phyloP scores from a whole-genome alignment of 2,797 vertebrate genomes.

The Harpagifer antarcticus region DNA sequence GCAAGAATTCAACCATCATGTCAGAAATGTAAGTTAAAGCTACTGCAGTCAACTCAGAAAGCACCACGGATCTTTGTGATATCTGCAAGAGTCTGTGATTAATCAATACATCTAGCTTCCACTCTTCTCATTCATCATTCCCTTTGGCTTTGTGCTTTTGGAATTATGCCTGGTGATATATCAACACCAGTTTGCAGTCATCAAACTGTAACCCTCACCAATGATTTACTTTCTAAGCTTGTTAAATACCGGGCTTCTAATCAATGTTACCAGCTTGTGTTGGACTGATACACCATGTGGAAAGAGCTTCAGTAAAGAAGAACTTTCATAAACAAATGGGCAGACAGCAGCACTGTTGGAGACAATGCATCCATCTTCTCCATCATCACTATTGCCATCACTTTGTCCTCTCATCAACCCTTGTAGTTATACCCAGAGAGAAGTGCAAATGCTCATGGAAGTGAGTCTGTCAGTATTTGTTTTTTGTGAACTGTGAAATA shows the following conservation, averaged over 20 bases:
- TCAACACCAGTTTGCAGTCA: conserved; percentile 63
- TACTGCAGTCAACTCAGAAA: not conserved
- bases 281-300: conserved; percentile 24
- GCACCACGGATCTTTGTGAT: conserved; percentile 19
- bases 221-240: conserved; percentile 62
- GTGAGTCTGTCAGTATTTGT: too few relatives aligned
- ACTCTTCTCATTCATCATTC: conserved; percentile 31
- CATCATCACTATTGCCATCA: too few relatives aligned
- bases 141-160: conserved; percentile 44
- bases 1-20: conserved; percentile 2
- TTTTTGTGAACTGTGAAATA: not conserved
- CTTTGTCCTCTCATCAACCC: too few relatives aligned
- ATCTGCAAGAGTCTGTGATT: conserved; percentile 32
- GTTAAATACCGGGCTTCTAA: conserved; percentile 67
- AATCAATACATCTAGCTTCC: conserved; percentile 23
- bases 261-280: conserved; percentile 62
- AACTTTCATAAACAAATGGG: not conserved
- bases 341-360: too few relatives aligned
- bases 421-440: too few relatives aligned
- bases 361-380: too few relatives aligned
- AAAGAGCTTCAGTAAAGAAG: conserved; percentile 25
- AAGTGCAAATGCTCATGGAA: too few relatives aligned
- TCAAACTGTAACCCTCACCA: conserved; percentile 64
- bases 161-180: conserved; percentile 57
- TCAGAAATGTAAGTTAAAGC: conserved; percentile 13